phyloP scores from a whole-genome alignment of 2,888 invertebrate genomes.

The Oscheius sp. region DNA sequence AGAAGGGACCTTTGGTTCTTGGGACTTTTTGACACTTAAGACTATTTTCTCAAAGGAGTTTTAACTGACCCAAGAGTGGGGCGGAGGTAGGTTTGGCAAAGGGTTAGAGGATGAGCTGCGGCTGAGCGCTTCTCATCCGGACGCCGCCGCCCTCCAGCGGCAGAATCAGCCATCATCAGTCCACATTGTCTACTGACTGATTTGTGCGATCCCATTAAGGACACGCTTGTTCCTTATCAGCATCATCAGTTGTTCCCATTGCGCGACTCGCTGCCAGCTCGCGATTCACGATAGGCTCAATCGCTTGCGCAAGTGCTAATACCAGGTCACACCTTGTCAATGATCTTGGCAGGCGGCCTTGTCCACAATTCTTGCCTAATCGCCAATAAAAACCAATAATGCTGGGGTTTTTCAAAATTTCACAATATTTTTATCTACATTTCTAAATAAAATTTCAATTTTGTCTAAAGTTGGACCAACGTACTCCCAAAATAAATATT shows the following conservation, averaged over 20 bases:
- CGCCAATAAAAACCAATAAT: too few species aligned
- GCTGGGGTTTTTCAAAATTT: too few species aligned
- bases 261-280: constrained; percentile 22
- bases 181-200: constrained; percentile 1
- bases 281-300: constrained; percentile 9
- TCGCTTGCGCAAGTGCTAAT: constrained; percentile 20
- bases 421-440: too few species aligned
- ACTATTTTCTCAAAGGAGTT: background rate
- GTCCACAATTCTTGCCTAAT: background rate
- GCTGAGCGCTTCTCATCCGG: constrained; percentile 30
- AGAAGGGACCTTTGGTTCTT: background rate
- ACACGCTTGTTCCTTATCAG: constrained; percentile 13
- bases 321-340: constrained; percentile 20
- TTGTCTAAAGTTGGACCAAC: too few species aligned
- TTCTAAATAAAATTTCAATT: too few species aligned
- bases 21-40: background rate
- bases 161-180: constrained; percentile 17
- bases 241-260: constrained; percentile 26
- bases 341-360: background rate
- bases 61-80: constrained; percentile 20
- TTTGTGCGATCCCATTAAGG: constrained; percentile 18
- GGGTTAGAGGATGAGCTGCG: constrained; percentile 30
- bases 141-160: constrained; percentile 30
- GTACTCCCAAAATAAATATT: background rate
- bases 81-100: constrained; percentile 31